phyloP scores from a whole-genome alignment of 2,797 vertebrate genomes.

The Sebastolobus alascanus region DNA sequence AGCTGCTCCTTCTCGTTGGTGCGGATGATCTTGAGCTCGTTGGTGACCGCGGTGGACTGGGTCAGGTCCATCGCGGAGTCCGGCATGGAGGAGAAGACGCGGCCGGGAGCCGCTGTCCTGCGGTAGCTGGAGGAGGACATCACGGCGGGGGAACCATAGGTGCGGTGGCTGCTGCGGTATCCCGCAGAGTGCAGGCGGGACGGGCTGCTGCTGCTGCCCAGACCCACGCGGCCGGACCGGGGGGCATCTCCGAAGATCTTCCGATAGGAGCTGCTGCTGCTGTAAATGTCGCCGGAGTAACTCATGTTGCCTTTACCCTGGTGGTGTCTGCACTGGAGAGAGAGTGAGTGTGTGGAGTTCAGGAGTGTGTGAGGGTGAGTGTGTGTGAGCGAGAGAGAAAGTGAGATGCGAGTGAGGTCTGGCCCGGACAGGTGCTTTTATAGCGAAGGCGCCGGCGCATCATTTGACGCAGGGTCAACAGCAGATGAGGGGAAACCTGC shows the following conservation, averaged over 20 bases:
- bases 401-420: conserved; percentile 81
- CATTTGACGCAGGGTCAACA: conserved; percentile 84
- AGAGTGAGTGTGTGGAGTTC: conserved; percentile 61
- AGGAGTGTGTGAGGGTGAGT: conserved; percentile 56
- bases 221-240: conserved; percentile 74
- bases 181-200: conserved; percentile 77
- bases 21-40: conserved; percentile 88
- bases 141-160: conserved; percentile 74
- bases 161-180: conserved; percentile 81
- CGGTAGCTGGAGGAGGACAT: conserved; percentile 79
- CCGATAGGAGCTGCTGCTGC: conserved; percentile 86
- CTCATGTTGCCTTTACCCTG: conserved; percentile 77
- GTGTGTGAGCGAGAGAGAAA: conserved; percentile 59
- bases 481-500: conserved; percentile 81
- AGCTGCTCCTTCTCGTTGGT: conserved; percentile 89
- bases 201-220: conserved; percentile 81
- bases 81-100: conserved; percentile 78
- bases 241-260: conserved; percentile 87
- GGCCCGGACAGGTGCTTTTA: conserved; percentile 81
- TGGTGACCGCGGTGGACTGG: conserved; percentile 87
- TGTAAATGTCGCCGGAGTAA: conserved; percentile 81
- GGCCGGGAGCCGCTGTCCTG: conserved; percentile 79
- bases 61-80: conserved; percentile 82
- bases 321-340: conserved; percentile 39
- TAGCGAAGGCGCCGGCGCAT: conserved; percentile 76